Evolutionary conservation across 2,113 vertebrate species (phyloP), one percentile per base, ranked within the genome.

Genomic region (Mobula hypostoma): DNA sequence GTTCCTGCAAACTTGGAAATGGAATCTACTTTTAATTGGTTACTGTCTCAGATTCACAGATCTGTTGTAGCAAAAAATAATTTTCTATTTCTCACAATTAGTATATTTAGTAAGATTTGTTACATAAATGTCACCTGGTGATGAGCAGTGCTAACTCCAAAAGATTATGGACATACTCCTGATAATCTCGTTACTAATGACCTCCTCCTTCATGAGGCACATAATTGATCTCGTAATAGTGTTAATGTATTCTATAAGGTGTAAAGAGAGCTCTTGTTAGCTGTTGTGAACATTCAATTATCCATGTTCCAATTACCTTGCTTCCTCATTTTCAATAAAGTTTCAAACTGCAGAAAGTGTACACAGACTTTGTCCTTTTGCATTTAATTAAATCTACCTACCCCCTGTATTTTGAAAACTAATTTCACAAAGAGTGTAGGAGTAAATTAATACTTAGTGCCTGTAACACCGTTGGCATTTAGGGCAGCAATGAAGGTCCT

Each of bases 101-200:
- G 36, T n/a, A 36, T 17, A 63, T 88, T 21, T 2, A 88, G 12
- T 88, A 27, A 63, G 29, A 32, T 29, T 63, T 61, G 87, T 91
- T 68, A 91, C 32, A n/a, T 63, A 68, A 91, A 32, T 14, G 68
- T 66, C 61, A 32, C 61, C n/a, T 91, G 87, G 88, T 27, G 40
- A 72, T 24, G 24, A 92, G 19, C 15, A 91, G 12, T n/a, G 19
- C 17, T 15, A 91, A 70, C 19, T 32, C 87, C 68, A 48, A 72
- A 92, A 92, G 66, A 40, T 48, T 7, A 40, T 32, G 21, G 36
- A 72, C 8, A 32, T 92, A 29, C 24, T 32, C 68, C 70, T 40
- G 7, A 40, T 92, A 92, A 72, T 92, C 36, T 92, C 40, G 66
- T 21, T 27, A n/a, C 66, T 92, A 70, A 92, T 72, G 36, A 92